A percentile compares a stretch with the other conserved stretches of the same genome.
These are phyloP conservation scores for Trachurus trachurus DNA, from an alignment of 2,797 vertebrate genomes.

Conservation along the genomic window DNA sequence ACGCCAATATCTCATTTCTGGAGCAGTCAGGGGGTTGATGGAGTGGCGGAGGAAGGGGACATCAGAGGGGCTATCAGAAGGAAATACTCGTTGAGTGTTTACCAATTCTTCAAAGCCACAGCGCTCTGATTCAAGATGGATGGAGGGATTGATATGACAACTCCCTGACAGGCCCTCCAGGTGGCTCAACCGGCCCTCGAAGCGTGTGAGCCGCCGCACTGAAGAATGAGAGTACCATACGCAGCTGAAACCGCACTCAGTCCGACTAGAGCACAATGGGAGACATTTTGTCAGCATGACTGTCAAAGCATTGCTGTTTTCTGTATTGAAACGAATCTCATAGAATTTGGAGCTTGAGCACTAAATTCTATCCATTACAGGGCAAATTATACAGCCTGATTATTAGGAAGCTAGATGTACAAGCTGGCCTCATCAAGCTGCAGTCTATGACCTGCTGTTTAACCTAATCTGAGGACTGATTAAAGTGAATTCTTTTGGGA, in stretches of 20 bases:
- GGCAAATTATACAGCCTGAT: neutral
- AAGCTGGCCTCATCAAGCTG: slow-evolving; percentile 5
- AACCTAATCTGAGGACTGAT: slow-evolving; percentile 21
- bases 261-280: slow-evolving; percentile 8
- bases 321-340: neutral
- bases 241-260: slow-evolving; percentile 33
- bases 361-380: neutral
- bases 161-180: slow-evolving; percentile 55
- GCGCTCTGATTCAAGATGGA: slow-evolving; percentile 48
- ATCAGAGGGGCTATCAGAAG: slow-evolving; percentile 34
- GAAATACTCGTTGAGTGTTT: slow-evolving; percentile 55
- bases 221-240: slow-evolving; percentile 40
- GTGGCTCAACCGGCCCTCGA: slow-evolving; percentile 39
- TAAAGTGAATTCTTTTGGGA: slow-evolving; percentile 12
- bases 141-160: slow-evolving; percentile 57
- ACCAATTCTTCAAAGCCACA: slow-evolving; percentile 56
- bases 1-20: slow-evolving; percentile 73
- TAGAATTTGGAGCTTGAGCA: neutral
- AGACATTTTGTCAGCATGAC: neutral
- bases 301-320: slow-evolving; percentile 2
- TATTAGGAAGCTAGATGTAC: neutral
- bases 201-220: neutral
- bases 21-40: slow-evolving; percentile 62
- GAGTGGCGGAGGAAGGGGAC: slow-evolving; percentile 39
- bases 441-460: slow-evolving; percentile 32